Percentiles rank a stretch among this genome's conserved stretches.
These are phyloP conservation scores for Fregata magnificens DNA, from an alignment of 2,113 vertebrate species.

Conservation along the genomic window DNA sequence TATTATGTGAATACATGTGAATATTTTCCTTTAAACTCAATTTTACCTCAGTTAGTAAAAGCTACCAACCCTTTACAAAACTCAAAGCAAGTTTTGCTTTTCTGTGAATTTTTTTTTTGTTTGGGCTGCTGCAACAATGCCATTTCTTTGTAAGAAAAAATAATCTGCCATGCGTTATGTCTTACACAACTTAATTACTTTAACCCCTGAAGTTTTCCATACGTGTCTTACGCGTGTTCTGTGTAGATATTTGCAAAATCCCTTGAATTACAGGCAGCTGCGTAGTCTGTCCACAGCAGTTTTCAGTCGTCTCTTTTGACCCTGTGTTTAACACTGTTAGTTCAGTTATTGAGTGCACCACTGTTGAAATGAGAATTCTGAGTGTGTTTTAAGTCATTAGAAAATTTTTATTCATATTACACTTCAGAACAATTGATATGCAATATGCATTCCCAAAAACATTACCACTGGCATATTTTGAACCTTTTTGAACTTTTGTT, in stretches of 20 bases:
- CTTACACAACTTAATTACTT: neutral
- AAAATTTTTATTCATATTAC: neutral
- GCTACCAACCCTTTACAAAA: neutral
- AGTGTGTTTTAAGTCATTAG: neutral
- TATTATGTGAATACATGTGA: neutral
- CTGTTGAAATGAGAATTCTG: neutral
- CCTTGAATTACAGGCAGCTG: neutral
- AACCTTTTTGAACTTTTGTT: neutral
- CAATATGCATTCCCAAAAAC: neutral
- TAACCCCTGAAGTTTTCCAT: neutral
- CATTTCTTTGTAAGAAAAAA: neutral
- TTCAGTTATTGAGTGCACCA: neutral
- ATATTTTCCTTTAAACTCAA: neutral
- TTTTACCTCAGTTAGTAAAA: neutral
- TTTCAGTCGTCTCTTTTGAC: neutral
- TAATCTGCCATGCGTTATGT: neutral
- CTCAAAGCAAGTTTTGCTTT: neutral
- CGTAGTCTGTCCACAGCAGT: neutral
- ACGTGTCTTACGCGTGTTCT: rapidly evolving
- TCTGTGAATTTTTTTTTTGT: neutral
- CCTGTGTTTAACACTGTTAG: neutral
- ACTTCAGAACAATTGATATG: neutral
- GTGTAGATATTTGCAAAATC: neutral
- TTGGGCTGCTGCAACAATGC: neutral
- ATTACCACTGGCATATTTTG: neutral